phyloP scores from a whole-genome alignment of 2,888 invertebrate species.

The Leptopilina drosophilae region DNA sequence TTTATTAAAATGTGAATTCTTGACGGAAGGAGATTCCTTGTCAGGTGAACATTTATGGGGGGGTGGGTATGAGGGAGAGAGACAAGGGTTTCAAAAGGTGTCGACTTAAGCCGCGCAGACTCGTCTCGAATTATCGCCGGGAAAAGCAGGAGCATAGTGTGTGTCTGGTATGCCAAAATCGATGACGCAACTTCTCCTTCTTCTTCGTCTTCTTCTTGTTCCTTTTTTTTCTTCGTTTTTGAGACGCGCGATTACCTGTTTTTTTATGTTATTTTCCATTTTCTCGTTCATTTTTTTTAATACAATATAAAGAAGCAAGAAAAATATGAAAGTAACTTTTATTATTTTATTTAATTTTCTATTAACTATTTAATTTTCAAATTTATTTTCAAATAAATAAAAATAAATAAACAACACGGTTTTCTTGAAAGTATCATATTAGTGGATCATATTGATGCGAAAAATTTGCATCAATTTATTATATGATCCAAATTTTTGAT shows the following conservation, averaged over 20 bases:
- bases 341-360: no score
- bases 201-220: conserved; percentile 48
- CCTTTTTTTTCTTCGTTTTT: conserved; percentile 39
- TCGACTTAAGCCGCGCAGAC: conserved; percentile 54
- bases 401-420: no score
- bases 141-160: conserved; percentile 59
- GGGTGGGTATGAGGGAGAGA: no score
- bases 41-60: conserved; percentile 7
- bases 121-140: conserved; percentile 71
- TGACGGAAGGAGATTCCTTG: conserved; percentile 16
- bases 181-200: conserved; percentile 60
- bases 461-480: no score
- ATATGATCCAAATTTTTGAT: no score
- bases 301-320: no score
- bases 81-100: conserved; percentile 47
- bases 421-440: no score
- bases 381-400: no score
- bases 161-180: conserved; percentile 66
- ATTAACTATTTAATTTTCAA: no score
- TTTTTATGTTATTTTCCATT: background rate
- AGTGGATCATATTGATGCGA: no score
- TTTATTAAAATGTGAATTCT: conserved; percentile 29
- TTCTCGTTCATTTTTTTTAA: no score
- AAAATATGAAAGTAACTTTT: no score
- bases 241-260: background rate